Conservation (phyloP, 2,888 invertebrate species). For the Galerucella calmariensis region DNA sequence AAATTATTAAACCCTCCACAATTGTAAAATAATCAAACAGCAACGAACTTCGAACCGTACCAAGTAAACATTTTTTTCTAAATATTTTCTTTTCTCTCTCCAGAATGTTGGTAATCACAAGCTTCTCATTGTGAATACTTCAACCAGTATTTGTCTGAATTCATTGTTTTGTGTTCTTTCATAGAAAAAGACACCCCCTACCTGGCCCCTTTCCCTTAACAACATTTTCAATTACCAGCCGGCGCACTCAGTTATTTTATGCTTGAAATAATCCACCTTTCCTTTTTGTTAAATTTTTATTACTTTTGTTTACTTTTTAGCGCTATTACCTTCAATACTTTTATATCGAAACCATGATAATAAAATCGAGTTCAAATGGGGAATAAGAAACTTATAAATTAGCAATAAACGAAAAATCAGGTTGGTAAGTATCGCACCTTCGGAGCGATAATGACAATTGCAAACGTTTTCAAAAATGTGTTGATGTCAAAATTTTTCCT, state of each 20-base stretch:
- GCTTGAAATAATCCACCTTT: constrained; percentile 2
- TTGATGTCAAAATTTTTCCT: too few relatives aligned
- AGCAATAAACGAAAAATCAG: too few relatives aligned
- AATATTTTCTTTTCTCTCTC: too few relatives aligned
- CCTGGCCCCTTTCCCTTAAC: neutral
- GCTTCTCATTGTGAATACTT: neutral
- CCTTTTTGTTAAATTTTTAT: neutral
- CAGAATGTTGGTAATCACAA: neutral
- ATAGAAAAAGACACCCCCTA: neutral
- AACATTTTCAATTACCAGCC: neutral
- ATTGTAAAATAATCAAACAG: too few relatives aligned
- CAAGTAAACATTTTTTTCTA: too few relatives aligned
- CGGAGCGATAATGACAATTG: too few relatives aligned
- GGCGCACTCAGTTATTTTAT: constrained; percentile 4
- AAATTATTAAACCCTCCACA: too few relatives aligned
- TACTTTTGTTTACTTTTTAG: neutral
- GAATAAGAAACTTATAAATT: neutral
- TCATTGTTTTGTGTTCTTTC: neutral
- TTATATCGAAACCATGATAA: neutral
- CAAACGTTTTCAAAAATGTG: too few relatives aligned
- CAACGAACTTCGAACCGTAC: too few relatives aligned
- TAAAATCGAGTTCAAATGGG: neutral
- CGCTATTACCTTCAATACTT: neutral
- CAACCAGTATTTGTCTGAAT: neutral
- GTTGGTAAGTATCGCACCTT: too few relatives aligned